Percentiles rank a stretch among this genome's conserved stretches.
Conservation (phyloP, 2,888 invertebrate species). For the Pyrochroa serraticornis region DNA sequence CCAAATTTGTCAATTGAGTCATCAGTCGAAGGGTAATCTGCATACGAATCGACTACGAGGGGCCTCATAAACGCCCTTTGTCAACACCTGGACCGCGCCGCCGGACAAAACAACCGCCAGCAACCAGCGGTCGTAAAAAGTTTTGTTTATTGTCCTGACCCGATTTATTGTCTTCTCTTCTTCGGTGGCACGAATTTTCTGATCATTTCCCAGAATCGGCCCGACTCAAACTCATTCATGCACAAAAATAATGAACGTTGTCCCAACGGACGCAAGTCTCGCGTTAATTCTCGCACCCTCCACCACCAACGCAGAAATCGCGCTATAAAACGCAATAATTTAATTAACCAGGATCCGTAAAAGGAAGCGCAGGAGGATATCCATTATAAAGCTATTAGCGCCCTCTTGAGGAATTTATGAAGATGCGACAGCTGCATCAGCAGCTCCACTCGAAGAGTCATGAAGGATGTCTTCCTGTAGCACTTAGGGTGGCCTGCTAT, state of each 20-base stretch:
- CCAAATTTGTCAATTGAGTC: neutral
- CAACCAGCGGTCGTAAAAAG: conserved; percentile 51
- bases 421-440: conserved; percentile 27
- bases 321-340: conserved; percentile 20
- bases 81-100: conserved; percentile 52
- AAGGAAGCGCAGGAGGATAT: conserved; percentile 33
- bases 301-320: neutral
- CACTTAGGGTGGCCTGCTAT: conserved; percentile 29
- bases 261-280: conserved; percentile 29
- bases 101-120: conserved; percentile 38
- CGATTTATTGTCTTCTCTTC: conserved; percentile 52
- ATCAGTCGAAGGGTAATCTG: conserved; percentile 40
- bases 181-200: conserved; percentile 50
- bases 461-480: conserved; percentile 37
- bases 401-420: conserved; percentile 40
- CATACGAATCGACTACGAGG: conserved; percentile 49
- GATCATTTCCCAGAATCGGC: conserved; percentile 48
- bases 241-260: conserved; percentile 33
- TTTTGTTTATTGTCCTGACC: conserved; percentile 55
- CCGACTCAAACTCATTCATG: conserved; percentile 40
- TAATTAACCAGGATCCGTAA: conserved; percentile 31
- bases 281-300: conserved; percentile 11
- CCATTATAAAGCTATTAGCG: conserved; percentile 42
- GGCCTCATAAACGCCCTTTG: conserved; percentile 54
- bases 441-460: conserved; percentile 26